Evolutionary conservation across 2,113 vertebrate species (phyloP).

Genomic region (Nannospalax galili): DNA sequence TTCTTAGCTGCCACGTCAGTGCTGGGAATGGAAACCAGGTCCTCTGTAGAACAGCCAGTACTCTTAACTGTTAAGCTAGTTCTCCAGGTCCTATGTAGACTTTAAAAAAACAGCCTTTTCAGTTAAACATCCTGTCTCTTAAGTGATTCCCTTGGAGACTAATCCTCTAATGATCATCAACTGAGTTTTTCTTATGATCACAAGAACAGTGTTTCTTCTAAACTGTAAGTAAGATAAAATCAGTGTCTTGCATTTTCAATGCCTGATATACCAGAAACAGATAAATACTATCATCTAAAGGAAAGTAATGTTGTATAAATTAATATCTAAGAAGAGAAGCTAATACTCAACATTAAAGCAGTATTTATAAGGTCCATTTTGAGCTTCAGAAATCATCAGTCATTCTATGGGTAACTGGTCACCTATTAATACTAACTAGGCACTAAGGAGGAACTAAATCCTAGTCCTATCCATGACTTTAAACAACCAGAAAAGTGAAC

Average conservation of each 20-base stretch:
- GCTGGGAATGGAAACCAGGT: no score
- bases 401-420: neutral
- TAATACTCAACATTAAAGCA: neutral
- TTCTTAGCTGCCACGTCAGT: no score
- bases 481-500: neutral
- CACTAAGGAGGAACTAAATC: neutral
- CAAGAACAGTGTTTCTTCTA: neutral
- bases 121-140: neutral
- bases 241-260: neutral
- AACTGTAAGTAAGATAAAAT: neutral
- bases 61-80: no score
- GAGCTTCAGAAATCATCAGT: neutral
- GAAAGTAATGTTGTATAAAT: neutral
- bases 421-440: neutral
- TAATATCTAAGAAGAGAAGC: neutral
- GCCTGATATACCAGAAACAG: neutral
- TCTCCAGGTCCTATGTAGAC: neutral
- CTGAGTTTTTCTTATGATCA: neutral
- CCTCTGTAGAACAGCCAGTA: no score
- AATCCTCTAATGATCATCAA: neutral
- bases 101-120: neutral
- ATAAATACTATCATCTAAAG: neutral
- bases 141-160: neutral
- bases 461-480: neutral
- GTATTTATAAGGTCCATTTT: neutral